phyloP scores from a whole-genome alignment of 2,113 vertebrate genomes.

The Embiotoca jacksoni region DNA sequence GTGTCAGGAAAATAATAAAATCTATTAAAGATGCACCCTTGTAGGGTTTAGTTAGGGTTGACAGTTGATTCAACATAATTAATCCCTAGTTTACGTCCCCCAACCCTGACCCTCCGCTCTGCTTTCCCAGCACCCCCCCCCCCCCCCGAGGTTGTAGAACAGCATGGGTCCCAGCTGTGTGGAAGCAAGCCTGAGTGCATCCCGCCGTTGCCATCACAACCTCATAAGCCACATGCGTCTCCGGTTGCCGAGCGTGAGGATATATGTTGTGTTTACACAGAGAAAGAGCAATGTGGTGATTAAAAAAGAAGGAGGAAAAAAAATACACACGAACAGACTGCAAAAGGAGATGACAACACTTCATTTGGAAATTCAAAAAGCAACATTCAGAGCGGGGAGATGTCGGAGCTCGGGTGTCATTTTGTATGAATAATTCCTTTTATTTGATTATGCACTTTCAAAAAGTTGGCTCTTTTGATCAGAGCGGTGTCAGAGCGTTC shows the following conservation, averaged over 20 bases:
- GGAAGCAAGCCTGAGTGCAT: slow-evolving; percentile 69
- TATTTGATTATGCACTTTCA: slow-evolving; percentile 77
- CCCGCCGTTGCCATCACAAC: slow-evolving; percentile 67
- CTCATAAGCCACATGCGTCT: slow-evolving; percentile 57
- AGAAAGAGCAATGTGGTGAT: slow-evolving; percentile 49
- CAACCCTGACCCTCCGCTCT: slow-evolving; percentile 40
- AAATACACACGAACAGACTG: not conserved
- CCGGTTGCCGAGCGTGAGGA: slow-evolving; percentile 43
- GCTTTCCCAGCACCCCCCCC: slow-evolving; percentile 50
- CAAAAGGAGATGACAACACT: slow-evolving; percentile 59
- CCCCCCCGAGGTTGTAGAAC: slow-evolving; percentile 53
- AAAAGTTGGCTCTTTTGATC: slow-evolving; percentile 75
- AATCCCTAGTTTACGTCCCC: slow-evolving; percentile 17
- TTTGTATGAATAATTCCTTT: slow-evolving; percentile 81
- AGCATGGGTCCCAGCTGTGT: slow-evolving; percentile 68
- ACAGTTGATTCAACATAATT: slow-evolving; percentile 45
- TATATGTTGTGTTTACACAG: slow-evolving; percentile 62
- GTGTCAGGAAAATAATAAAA: too few species aligned
- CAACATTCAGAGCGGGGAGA: slow-evolving; percentile 46
- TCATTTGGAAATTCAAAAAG: slow-evolving; percentile 71
- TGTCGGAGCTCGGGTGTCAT: slow-evolving; percentile 59
- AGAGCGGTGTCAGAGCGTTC: slow-evolving; percentile 58
- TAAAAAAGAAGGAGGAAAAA: slow-evolving; percentile 29
- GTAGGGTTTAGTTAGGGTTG: not conserved
- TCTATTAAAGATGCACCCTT: not conserved